Percentiles rank a stretch among this genome's conserved stretches.
Conservation (phyloP, 2,113 vertebrate species). For the Dasyurus viverrinus region DNA sequence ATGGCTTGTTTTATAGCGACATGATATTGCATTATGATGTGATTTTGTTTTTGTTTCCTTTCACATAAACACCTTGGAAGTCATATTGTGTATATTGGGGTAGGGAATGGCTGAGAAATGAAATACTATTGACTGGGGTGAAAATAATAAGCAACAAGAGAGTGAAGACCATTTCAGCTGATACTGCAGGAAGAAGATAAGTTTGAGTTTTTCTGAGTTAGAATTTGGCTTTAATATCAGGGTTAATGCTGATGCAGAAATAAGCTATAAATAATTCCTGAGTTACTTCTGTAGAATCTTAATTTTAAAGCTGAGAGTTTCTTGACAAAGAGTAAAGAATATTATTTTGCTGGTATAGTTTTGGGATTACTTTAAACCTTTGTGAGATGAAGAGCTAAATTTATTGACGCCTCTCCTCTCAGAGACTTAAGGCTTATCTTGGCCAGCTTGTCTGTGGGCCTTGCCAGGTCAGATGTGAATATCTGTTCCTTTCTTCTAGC, state of each 20-base stretch:
- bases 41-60: constrained; percentile 66
- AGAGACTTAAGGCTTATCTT: constrained; percentile 35
- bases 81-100: constrained; percentile 30
- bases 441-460: constrained; percentile 40
- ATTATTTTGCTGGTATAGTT: constrained; percentile 59
- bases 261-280: constrained; percentile 71
- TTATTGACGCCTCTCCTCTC: neutral
- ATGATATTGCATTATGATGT: constrained; percentile 50
- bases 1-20: constrained; percentile 72
- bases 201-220: constrained; percentile 65
- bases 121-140: constrained; percentile 40
- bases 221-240: constrained; percentile 54
- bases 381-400: constrained; percentile 38
- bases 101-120: constrained; percentile 29
- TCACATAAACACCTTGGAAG: constrained; percentile 57
- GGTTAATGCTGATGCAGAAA: constrained; percentile 52
- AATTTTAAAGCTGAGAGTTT: constrained; percentile 56
- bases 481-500: constrained; percentile 42
- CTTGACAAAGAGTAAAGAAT: constrained; percentile 40
- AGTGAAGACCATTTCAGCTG: constrained; percentile 61
- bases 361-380: constrained; percentile 61
- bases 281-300: constrained; percentile 63
- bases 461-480: constrained; percentile 27
- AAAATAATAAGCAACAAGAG: constrained; percentile 64
- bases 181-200: constrained; percentile 52